Percentiles rank a stretch among this genome's conserved stretches.
Conservation (phyloP, 2,113 vertebrate genomes). For the Engystomops pustulosus region DNA sequence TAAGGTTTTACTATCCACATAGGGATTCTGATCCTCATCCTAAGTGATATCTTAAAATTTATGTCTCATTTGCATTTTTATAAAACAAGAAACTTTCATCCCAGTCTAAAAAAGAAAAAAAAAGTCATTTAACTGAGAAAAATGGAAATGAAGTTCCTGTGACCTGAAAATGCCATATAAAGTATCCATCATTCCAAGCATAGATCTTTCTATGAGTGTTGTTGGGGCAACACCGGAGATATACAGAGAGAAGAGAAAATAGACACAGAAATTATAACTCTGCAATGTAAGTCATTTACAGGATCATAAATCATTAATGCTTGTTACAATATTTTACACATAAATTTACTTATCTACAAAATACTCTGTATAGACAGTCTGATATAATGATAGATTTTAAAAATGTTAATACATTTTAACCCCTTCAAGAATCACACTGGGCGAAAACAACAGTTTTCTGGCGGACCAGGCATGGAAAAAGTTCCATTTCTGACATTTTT, state of each 20-base stretch:
- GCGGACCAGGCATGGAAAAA: no score
- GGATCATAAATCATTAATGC: not conserved
- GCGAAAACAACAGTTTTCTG: no score
- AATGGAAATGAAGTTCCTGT: constrained; percentile 47
- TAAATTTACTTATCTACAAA: not conserved
- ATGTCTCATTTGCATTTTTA: constrained; percentile 31
- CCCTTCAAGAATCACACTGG: no score
- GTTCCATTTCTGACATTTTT: no score
- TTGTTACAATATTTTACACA: not conserved
- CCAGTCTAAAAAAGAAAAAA: constrained; percentile 23
- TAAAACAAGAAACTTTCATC: constrained; percentile 31
- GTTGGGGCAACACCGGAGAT: not conserved
- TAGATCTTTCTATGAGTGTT: constrained; percentile 17
- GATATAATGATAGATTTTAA: not conserved
- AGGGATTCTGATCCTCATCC: not conserved
- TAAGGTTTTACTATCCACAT: not conserved
- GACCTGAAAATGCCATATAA: constrained; percentile 56
- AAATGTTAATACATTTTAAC: not conserved
- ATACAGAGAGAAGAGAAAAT: not conserved
- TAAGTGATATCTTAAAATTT: constrained; percentile 25
- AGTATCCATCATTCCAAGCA: constrained; percentile 33
- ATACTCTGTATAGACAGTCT: not conserved
- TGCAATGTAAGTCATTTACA: not conserved
- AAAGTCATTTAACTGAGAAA: constrained; percentile 3
- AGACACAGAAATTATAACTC: not conserved